Evolutionary conservation across 2,888 invertebrate genomes (phyloP).

Genomic region (Antitype chi): DNA sequence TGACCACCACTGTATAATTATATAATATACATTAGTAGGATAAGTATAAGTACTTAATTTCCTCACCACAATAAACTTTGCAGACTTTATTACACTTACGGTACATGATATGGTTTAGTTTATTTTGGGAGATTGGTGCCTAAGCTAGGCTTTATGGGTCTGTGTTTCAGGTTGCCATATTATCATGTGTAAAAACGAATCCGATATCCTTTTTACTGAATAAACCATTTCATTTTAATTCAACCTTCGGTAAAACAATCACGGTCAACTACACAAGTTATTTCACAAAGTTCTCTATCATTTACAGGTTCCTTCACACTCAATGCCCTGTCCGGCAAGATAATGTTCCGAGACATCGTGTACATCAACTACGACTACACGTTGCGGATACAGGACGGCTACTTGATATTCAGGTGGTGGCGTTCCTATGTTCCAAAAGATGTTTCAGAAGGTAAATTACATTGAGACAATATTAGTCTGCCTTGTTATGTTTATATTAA

Average conservation of each 20-base stretch:
- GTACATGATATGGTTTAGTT: too few relatives aligned
- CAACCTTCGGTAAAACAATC: background rate
- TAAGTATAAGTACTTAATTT: too few relatives aligned
- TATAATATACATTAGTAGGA: too few relatives aligned
- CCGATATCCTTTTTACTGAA: too few relatives aligned
- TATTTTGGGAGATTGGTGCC: too few relatives aligned
- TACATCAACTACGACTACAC: constrained; percentile 98
- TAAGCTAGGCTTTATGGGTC: too few relatives aligned
- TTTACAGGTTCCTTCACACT: constrained; percentile 96
- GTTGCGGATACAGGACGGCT: constrained; percentile 98
- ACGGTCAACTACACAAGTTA: background rate
- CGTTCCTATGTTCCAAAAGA: constrained; percentile 98
- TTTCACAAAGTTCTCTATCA: background rate
- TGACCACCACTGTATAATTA: too few relatives aligned
- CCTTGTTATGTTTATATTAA: background rate
- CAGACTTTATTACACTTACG: too few relatives aligned
- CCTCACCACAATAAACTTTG: too few relatives aligned
- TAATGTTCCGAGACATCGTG: constrained; percentile 99
- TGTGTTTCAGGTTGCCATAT: too few relatives aligned
- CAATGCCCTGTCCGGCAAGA: constrained; percentile 98
- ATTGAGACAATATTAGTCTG: background rate
- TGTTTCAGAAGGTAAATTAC: constrained; percentile 95
- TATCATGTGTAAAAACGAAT: too few relatives aligned
- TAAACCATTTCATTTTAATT: background rate
- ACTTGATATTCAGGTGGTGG: constrained; percentile 99